Evolutionary conservation across 2,113 vertebrate species (phyloP), one percentile per base, ranked within the genome.

Genomic region (Lipotes vexillifer): DNA sequence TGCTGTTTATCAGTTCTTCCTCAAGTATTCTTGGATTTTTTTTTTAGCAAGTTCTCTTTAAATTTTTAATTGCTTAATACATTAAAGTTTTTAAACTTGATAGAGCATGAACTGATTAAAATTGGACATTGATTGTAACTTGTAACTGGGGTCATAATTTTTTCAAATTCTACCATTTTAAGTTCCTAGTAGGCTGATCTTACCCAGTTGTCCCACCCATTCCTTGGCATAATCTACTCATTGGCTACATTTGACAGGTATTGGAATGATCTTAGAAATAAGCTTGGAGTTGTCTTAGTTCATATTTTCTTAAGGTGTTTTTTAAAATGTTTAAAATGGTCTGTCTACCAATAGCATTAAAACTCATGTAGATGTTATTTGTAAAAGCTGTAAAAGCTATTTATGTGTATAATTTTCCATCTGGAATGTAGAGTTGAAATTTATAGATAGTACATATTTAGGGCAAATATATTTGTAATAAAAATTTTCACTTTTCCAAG

Each of bases 191-290:
- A 61, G 27, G 23, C 23, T 93, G 41, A 55, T 66, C 2, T 69
- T 78, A 46, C 2, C 29, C 29, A 41, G 12, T 77, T 96, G 38
- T 41, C 25, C 23, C 12, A 31, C n/a, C 46, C 31, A 78, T 63
- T 94, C 52, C 41, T 95, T 90, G 41, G 41, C 21, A 46, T 69
- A 93, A 49, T 46, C 77, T 87, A 92, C 81, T 84, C 85, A 71
- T 21, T 93, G 49, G 33, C 36, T 85, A 69, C 41, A 52, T 91
- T 49, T 72, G 57, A 84, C 6, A 75, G 25, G 31, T 87, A 46
- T 11, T 92, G 12, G 75, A 61, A 18, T 69, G 17, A 49, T 96
- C 44, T 92, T 97, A 84, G 80, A 94, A 92, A 59, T 93, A 20
- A 83, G 4, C 13, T 90, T 90, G 68, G 81, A 83, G 15, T 68